Percentiles rank a stretch among this genome's conserved stretches.
Conservation (phyloP, 2,888 invertebrate genomes). For the Thera obeliscata region DNA sequence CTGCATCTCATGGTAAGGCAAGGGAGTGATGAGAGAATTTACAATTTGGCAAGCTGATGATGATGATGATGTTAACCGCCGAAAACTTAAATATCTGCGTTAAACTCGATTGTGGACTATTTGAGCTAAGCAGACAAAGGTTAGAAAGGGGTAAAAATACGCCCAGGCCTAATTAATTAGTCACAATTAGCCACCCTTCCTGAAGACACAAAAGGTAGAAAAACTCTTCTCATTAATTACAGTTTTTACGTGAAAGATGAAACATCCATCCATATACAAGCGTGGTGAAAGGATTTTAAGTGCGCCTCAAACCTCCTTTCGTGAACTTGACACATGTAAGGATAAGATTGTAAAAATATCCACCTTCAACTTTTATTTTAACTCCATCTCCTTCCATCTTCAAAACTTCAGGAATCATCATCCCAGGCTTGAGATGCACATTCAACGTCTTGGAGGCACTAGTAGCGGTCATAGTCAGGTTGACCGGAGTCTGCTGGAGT, state of each 20-base stretch:
- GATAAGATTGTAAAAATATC: no score
- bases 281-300: no score
- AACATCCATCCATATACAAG: no score
- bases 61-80: no score
- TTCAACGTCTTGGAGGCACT: slow-evolving; percentile 38
- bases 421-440: slow-evolving; percentile 49
- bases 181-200: slow-evolving; percentile 81
- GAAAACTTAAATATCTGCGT: slow-evolving; percentile 58
- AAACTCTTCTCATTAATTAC: slow-evolving; percentile 81
- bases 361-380: slow-evolving; percentile 41
- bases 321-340: no score
- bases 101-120: slow-evolving; percentile 59
- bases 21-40: no score
- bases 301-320: no score
- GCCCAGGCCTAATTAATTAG: slow-evolving; percentile 79
- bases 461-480: slow-evolving; percentile 63
- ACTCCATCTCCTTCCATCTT: slow-evolving; percentile 54
- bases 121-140: slow-evolving; percentile 61
- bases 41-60: no score
- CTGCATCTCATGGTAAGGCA: no score
- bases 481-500: slow-evolving; percentile 49
- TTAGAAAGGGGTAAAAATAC: slow-evolving; percentile 75
- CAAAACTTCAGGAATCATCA: slow-evolving; percentile 58
- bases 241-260: no score
- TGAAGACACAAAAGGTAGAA: slow-evolving; percentile 79